Conservation (phyloP, 2,888 invertebrate genomes). For the Caenorhabditis japonica region DNA sequence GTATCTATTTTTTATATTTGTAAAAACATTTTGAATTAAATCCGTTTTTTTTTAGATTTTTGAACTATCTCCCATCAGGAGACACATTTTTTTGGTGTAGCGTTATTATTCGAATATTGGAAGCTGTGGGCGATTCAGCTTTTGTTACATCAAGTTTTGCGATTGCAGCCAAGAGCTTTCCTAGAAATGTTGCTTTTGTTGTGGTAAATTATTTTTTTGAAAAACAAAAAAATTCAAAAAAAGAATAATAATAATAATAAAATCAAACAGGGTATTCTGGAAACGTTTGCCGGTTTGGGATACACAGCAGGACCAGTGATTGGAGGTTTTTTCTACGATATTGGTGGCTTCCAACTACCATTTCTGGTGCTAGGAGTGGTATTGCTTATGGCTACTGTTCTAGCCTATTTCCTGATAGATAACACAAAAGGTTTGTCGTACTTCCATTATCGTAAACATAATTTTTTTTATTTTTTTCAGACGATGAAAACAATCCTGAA, state of each 20-base stretch:
- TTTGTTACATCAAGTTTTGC: constrained; percentile 78
- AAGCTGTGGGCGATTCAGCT: constrained; percentile 76
- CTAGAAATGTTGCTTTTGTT: constrained; percentile 78
- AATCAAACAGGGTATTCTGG: constrained; percentile 78
- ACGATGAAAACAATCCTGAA: constrained; percentile 40
- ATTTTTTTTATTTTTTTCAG: constrained; percentile 25
- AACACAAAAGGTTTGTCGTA: constrained; percentile 65
- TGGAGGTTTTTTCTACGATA: constrained; percentile 86
- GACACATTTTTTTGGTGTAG: constrained; percentile 73
- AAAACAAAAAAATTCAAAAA: background rate
- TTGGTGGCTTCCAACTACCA: constrained; percentile 70
- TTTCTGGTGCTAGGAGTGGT: constrained; percentile 73
- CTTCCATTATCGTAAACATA: background rate
- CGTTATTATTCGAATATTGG: constrained; percentile 71
- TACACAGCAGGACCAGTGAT: constrained; percentile 91
- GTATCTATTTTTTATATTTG: background rate
- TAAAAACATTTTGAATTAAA: background rate
- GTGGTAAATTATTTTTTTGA: constrained; percentile 73
- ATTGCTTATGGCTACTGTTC: constrained; percentile 66
- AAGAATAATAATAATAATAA: constrained; percentile 17
- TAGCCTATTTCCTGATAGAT: constrained; percentile 70
- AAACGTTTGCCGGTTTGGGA: constrained; percentile 87
- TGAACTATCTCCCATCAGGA: constrained; percentile 76
- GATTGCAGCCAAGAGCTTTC: constrained; percentile 79
- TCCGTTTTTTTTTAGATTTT: constrained; percentile 56